Evolutionary conservation across 2,113 vertebrate genomes (phyloP), one percentile per base, ranked within the genome.

Genomic region (Maccullochella peelii): DNA sequence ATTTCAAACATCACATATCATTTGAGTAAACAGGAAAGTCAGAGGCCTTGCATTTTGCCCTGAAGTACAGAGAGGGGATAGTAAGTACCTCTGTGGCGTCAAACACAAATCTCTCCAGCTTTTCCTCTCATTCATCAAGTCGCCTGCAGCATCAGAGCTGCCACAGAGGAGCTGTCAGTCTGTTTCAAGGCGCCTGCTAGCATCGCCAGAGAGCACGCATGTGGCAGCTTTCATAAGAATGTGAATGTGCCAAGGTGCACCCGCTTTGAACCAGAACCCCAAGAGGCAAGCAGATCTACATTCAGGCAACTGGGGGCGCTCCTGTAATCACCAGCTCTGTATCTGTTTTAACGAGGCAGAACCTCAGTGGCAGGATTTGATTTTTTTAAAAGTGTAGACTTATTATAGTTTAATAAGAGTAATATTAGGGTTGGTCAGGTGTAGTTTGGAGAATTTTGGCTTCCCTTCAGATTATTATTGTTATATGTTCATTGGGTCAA

Each of bases 81-180:
- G 88, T 79, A 79, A 82, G 77, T 66, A 69, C 57, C 75, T 86
- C 83, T 85, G 86, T 54, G 71, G 88, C n/a, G 27, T 79, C 78
- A 74, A 84, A 84, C 55, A 76, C 73, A 83, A 92, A 87, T 90
- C 85, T 79, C 87, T 79, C 54, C 72, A 81, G 84, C 87, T 71
- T 88, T 73, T 85, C 69, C 83, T 87, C 73, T 85, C 73, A 73
- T 87, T 92, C 47, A 63, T 86, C 76, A 72, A 73, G 86, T 85
- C 5, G 76, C 93, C 88, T 83, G 84, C 80, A 90, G 93, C 89
- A 83, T 77, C 75, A 58, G 86, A 76, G 78, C 73, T 72, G 71
- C 80, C 71, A 77, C 52, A 81, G 77, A 85, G 79, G 80, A 78
- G 74, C 88, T 90, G 90, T 82, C 89, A 88, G 42, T 86, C 80